Evolutionary conservation across 2,113 vertebrate species (phyloP).

Genomic region (Lampris incognitus): DNA sequence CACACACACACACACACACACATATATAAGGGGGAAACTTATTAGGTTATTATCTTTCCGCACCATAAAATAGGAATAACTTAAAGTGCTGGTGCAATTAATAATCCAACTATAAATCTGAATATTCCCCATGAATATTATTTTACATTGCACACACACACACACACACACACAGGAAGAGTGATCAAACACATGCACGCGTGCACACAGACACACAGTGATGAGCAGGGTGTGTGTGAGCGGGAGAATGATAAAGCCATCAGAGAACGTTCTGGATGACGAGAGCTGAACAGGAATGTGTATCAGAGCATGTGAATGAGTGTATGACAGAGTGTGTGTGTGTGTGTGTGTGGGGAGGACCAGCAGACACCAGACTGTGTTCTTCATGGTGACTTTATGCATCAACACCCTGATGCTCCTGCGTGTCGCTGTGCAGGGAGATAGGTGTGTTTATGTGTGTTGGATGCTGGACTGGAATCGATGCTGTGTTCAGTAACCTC

Average conservation of each 20-base stretch:
- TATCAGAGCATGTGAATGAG: constrained; percentile 60
- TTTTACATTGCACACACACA: constrained; percentile 75
- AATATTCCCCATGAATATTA: constrained; percentile 83
- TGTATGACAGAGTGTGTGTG: constrained; percentile 41
- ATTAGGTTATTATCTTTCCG: constrained; percentile 88
- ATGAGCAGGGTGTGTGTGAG: constrained; percentile 64
- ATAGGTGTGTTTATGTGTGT: constrained; percentile 79
- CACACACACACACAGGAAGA: neutral
- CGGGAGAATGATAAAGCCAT: constrained; percentile 80
- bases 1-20: too few relatives aligned
- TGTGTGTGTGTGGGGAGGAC: constrained; percentile 43
- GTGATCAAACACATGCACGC: neutral
- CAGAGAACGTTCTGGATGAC: constrained; percentile 84
- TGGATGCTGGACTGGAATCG: constrained; percentile 86
- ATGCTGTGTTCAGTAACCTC: constrained; percentile 84
- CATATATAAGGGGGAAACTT: constrained; percentile 71
- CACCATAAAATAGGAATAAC: constrained; percentile 85
- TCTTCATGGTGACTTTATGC: constrained; percentile 89
- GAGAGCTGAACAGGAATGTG: constrained; percentile 72
- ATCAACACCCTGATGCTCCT: constrained; percentile 86
- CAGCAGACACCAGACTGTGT: constrained; percentile 70
- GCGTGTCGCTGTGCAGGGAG: constrained; percentile 87
- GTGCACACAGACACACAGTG: constrained; percentile 28
- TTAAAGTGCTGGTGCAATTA: constrained; percentile 83
- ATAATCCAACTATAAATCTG: constrained; percentile 84